Conservation (phyloP, 2,797 vertebrate species). For the Alosa sapidissima region DNA sequence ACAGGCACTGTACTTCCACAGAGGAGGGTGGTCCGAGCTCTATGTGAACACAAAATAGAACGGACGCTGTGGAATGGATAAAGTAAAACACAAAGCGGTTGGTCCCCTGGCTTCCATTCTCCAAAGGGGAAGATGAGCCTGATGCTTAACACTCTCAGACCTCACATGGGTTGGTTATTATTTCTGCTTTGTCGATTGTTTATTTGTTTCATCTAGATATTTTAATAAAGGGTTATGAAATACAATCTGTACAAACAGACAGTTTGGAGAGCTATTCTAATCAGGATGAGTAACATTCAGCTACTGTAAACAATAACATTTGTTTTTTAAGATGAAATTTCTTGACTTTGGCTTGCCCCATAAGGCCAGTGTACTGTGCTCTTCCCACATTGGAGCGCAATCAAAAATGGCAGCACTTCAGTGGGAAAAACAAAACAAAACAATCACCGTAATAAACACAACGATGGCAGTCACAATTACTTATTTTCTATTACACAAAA, state of each 20-base stretch:
- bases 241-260: slow-evolving; percentile 80
- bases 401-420: slow-evolving; percentile 47
- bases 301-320: slow-evolving; percentile 82
- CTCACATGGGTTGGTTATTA: slow-evolving; percentile 75
- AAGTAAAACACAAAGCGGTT: not conserved
- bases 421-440: slow-evolving; percentile 27
- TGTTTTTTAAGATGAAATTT: slow-evolving; percentile 72
- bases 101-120: slow-evolving; percentile 47
- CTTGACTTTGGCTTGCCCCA: slow-evolving; percentile 73
- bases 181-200: slow-evolving; percentile 73
- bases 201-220: slow-evolving; percentile 73
- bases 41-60: not conserved
- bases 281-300: slow-evolving; percentile 74
- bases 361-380: slow-evolving; percentile 65
- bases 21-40: not conserved
- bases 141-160: slow-evolving; percentile 60
- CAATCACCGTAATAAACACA: not conserved
- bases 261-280: slow-evolving; percentile 72
- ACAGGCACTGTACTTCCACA: not conserved
- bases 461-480: slow-evolving; percentile 11
- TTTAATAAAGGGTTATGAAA: slow-evolving; percentile 77
- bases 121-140: slow-evolving; percentile 49
- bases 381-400: slow-evolving; percentile 64
- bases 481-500: slow-evolving; percentile 1
- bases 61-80: not conserved